phyloP scores from a whole-genome alignment of 2,113 vertebrate species.

The Perca flavescens region DNA sequence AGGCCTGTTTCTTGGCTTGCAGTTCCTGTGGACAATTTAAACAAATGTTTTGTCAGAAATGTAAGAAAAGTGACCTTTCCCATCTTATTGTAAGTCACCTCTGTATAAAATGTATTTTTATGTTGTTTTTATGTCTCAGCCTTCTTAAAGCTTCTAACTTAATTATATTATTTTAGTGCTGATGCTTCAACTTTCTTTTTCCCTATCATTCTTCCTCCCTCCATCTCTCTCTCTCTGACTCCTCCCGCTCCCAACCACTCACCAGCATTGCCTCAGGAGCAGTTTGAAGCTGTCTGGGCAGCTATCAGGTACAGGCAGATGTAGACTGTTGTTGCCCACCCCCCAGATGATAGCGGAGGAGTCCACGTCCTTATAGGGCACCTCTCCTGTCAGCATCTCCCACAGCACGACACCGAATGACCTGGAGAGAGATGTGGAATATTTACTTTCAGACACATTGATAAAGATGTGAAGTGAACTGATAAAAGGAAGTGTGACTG shows the following conservation, averaged over 20 bases:
- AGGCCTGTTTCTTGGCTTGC: slow-evolving; percentile 94
- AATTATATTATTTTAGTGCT: neutral
- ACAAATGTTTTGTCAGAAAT: slow-evolving; percentile 15
- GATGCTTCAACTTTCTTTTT: neutral
- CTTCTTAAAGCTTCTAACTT: slow-evolving; percentile 2
- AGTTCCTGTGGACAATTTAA: slow-evolving; percentile 87
- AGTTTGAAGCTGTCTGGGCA: slow-evolving; percentile 99
- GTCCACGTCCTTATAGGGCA: slow-evolving; percentile 98
- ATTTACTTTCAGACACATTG: slow-evolving; percentile 5
- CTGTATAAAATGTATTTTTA: neutral
- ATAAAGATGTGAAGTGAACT: slow-evolving; percentile 15
- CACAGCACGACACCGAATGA: slow-evolving; percentile 98
- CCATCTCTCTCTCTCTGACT: neutral
- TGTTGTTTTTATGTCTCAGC: neutral
- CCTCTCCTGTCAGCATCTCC: slow-evolving; percentile 97
- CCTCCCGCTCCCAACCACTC: slow-evolving; percentile 65
- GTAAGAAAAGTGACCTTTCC: neutral
- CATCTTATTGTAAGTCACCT: neutral
- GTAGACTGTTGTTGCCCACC: slow-evolving; percentile 97
- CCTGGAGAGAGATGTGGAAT: slow-evolving; percentile 79
- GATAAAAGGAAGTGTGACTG: slow-evolving; percentile 24
- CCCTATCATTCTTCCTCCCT: neutral
- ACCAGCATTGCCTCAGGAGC: slow-evolving; percentile 97
- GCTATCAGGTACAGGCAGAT: slow-evolving; percentile 94
- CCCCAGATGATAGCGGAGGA: slow-evolving; percentile 99